Evolutionary conservation across 2,113 vertebrate species (phyloP).

Genomic region (Gasterosteus aculeatus): DNA sequence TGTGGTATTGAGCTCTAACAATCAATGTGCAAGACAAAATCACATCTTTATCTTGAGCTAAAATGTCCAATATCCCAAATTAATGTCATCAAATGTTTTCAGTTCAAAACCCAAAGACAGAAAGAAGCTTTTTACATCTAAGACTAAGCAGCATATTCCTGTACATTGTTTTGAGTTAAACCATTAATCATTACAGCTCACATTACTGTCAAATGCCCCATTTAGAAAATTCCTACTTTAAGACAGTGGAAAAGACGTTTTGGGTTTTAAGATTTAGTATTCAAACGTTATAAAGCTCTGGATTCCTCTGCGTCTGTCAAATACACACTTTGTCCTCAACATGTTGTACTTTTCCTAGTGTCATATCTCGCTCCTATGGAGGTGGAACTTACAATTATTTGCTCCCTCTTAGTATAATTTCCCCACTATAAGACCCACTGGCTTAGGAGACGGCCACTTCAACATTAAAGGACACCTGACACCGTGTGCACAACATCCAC

Average conservation of each 20-base stretch:
- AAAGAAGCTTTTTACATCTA: neutral
- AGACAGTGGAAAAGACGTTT: neutral
- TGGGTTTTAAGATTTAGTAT: neutral
- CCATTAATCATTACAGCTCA: neutral
- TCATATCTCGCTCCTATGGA: neutral
- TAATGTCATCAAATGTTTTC: neutral
- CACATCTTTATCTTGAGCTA: neutral
- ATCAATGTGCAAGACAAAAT: neutral
- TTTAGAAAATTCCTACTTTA: neutral
- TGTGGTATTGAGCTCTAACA: neutral
- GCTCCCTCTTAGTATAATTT: neutral
- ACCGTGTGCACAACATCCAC: constrained; percentile 49
- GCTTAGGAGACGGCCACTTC: neutral
- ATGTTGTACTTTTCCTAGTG: neutral
- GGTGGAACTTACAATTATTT: neutral
- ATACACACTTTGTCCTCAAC: neutral
- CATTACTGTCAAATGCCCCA: neutral
- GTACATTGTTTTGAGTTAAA: neutral
- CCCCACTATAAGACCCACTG: neutral
- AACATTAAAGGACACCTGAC: constrained; percentile 55
- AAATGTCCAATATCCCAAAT: neutral
- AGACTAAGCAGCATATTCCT: neutral
- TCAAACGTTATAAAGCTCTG: neutral
- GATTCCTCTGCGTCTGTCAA: too few relatives aligned
- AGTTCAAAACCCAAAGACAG: neutral